A percentile compares a stretch with the other conserved stretches of the same genome.
Conservation (phyloP, 2,113 vertebrate genomes). For the Pygoscelis antarcticus region DNA sequence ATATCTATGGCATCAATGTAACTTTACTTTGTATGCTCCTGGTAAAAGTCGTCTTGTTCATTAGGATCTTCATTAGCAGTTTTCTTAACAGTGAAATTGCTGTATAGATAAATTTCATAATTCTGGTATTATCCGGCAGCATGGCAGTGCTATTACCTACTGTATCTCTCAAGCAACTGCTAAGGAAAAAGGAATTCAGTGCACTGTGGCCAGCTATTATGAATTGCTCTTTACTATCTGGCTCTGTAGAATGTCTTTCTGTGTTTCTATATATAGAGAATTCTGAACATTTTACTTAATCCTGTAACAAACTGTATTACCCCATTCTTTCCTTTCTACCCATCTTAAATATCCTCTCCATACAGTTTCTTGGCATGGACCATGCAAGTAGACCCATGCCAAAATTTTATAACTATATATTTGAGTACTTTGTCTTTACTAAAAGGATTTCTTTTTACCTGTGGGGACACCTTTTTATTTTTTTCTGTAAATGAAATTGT, state of each 20-base stretch:
- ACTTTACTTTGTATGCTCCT: slow-evolving; percentile 14
- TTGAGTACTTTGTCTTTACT: background rate
- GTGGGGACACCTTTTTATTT: background rate
- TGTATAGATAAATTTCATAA: background rate
- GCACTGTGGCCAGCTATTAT: background rate
- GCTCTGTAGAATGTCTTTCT: background rate
- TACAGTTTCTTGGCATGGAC: background rate
- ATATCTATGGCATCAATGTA: background rate
- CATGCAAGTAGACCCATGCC: background rate
- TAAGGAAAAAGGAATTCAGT: background rate
- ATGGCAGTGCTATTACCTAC: slow-evolving; percentile 2
- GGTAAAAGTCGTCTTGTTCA: background rate
- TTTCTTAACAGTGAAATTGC: background rate
- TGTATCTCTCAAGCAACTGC: background rate
- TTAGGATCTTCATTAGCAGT: slow-evolving; percentile 3
- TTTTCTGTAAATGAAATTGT: background rate
- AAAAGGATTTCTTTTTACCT: background rate
- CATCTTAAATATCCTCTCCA: background rate
- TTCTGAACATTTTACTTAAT: background rate
- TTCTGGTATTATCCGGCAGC: background rate
- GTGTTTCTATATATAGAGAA: background rate
- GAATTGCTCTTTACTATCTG: background rate
- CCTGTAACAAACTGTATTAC: background rate
- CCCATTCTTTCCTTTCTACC: background rate
- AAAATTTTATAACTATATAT: background rate